These are phyloP conservation scores for Forpus xanthops DNA, from an alignment of 2,797 vertebrate genomes.

Conservation along the genomic window DNA sequence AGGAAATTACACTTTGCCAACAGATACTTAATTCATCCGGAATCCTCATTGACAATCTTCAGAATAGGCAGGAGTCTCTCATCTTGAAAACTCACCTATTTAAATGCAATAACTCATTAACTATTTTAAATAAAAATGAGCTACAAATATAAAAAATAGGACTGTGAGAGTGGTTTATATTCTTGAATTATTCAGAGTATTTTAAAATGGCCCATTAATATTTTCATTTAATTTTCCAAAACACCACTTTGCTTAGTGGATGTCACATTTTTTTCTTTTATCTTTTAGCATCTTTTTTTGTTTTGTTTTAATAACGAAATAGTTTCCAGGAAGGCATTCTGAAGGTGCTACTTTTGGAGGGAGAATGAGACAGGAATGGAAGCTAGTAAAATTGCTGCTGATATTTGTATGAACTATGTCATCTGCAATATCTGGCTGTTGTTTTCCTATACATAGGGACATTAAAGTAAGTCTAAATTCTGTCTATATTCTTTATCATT, in stretches of 20 bases:
- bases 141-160: not conserved
- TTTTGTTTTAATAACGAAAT: not conserved
- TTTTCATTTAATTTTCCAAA: not conserved
- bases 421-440: not conserved
- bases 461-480: constrained; percentile 36
- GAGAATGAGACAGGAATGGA: not conserved
- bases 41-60: not conserved
- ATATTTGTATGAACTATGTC: not conserved
- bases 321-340: not conserved
- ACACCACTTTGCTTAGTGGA: not conserved
- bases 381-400: constrained; percentile 4
- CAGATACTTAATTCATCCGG: not conserved
- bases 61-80: not conserved
- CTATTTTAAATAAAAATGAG: not conserved
- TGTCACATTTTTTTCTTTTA: not conserved
- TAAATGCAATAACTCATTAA: not conserved
- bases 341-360: not conserved
- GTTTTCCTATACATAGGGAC: constrained; percentile 19
- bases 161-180: not conserved
- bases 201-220: not conserved
- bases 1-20: not conserved
- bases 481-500: constrained; percentile 37
- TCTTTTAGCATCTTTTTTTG: too few relatives aligned
- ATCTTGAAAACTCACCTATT: not conserved
- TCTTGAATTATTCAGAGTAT: not conserved